These are phyloP conservation scores for Nebria brevicollis DNA, from an alignment of 2,888 invertebrate genomes.

Conservation along the genomic window DNA sequence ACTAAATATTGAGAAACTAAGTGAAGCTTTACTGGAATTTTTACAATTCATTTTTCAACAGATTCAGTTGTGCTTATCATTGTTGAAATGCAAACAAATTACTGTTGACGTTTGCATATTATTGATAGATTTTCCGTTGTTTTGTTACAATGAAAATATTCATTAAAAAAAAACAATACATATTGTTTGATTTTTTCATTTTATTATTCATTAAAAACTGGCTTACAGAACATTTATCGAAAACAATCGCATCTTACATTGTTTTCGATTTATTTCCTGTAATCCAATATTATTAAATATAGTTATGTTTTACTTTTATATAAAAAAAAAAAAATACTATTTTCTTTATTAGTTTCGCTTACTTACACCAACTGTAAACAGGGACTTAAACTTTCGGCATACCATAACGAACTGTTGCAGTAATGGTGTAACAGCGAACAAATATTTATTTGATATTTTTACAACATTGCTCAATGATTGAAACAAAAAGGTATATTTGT, in stretches of 20 bases:
- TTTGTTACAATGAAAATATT: constrained; percentile 35
- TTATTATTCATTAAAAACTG: constrained; percentile 14
- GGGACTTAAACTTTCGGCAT: not conserved
- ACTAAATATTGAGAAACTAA: constrained; percentile 35
- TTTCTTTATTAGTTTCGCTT: not conserved
- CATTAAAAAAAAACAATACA: constrained; percentile 17
- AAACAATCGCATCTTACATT: not conserved
- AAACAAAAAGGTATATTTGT: constrained; percentile 37
- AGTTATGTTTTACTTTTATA: not conserved
- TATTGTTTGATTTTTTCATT: constrained; percentile 24
- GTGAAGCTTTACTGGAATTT: constrained; percentile 37
- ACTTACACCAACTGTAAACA: too few species aligned
- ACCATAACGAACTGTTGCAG: not conserved
- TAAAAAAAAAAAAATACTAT: not conserved
- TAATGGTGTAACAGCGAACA: not conserved
- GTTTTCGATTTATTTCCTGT: not conserved
- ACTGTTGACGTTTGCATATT: constrained; percentile 41
- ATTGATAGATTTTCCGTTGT: constrained; percentile 34
- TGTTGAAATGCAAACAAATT: constrained; percentile 41
- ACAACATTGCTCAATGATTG: constrained; percentile 43
- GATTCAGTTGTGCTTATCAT: not conserved
- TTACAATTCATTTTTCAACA: not conserved
- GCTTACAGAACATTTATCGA: not conserved
- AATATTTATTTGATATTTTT: constrained; percentile 17
- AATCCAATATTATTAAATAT: not conserved